Evolutionary conservation across 2,797 vertebrate species (phyloP), one percentile per base, ranked within the genome.

Genomic region (Loriculus beryllinus): DNA sequence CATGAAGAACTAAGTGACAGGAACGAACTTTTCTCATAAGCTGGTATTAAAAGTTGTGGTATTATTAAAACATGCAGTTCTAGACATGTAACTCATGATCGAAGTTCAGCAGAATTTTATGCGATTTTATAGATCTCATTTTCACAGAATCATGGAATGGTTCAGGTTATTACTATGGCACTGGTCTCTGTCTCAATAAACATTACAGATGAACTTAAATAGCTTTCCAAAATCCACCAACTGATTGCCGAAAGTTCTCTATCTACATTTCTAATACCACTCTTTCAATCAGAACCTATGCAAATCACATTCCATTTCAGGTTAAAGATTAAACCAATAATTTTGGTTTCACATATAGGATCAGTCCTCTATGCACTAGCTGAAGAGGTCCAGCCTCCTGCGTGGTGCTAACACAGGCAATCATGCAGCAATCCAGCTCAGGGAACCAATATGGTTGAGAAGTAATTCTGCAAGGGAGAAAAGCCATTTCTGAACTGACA

Each of bases 81-180:
- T 70, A 88, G 62, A 88, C 80, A 71, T 28, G 49, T 4, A 82
- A 72, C 39, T 57, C 45, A 86, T 3, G 1, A 87, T 49, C 37
- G 52, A 78, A 91, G 62, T 81, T 90, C 57, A 92, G 49, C 48
- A 81, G 47, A 80, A 87, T 85, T 87, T 89, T 62, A 59, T 22
- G 35, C 67, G 23, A 52, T 89, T 65, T 29, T 51, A 35, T 21
- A 6, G 20, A 70, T 64, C 10, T 37, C 33, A 81, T 49, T 78
- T 75, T 57, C 54, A 57, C 54, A 57, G 33, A 35, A 35, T 57
- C 54, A 35, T 35, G n/a, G n/a, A 57, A 35, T 35, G 54, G 33
- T 57, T 25, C 54, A 35, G 22, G 54, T 57, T 60, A 91, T 63
- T 63, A 72, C 59, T 65, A 54, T 7, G 7, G 63, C 43, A 77